Conservation (phyloP, 2,797 vertebrate species). For the Sternotherus odoratus region DNA sequence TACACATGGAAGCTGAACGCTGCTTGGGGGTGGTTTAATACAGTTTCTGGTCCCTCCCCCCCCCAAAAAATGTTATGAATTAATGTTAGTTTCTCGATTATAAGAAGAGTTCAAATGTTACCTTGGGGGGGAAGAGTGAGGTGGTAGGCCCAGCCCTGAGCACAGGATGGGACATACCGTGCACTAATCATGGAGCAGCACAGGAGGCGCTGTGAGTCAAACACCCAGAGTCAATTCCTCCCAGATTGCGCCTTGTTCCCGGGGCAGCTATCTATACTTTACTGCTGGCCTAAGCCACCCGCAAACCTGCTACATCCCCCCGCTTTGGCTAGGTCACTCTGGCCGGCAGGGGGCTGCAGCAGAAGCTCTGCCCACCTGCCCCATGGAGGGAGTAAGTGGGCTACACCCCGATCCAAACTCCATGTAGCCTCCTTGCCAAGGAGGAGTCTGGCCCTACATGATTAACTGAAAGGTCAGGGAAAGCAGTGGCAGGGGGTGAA, state of each 20-base stretch:
- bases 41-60: background rate
- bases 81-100: background rate
- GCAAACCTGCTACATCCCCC: background rate
- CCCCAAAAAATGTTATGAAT: background rate
- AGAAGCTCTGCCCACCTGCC: background rate
- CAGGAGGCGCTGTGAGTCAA: fast-evolving
- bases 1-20: fast-evolving
- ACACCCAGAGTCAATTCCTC: no score
- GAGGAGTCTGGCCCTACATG: background rate
- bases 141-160: background rate
- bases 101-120: background rate
- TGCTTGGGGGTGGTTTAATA: background rate
- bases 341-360: background rate
- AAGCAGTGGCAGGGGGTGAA: background rate
- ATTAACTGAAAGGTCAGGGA: background rate
- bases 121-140: background rate
- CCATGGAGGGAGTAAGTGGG: background rate
- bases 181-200: background rate
- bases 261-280: background rate
- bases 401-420: background rate
- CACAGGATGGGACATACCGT: background rate
- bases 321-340: background rate
- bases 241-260: fast-evolving
- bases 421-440: background rate
- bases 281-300: fast-evolving